Percentiles rank a stretch among this genome's conserved stretches.
Conservation (phyloP, 2,113 vertebrate genomes). For the Heloderma charlesbogerti region DNA sequence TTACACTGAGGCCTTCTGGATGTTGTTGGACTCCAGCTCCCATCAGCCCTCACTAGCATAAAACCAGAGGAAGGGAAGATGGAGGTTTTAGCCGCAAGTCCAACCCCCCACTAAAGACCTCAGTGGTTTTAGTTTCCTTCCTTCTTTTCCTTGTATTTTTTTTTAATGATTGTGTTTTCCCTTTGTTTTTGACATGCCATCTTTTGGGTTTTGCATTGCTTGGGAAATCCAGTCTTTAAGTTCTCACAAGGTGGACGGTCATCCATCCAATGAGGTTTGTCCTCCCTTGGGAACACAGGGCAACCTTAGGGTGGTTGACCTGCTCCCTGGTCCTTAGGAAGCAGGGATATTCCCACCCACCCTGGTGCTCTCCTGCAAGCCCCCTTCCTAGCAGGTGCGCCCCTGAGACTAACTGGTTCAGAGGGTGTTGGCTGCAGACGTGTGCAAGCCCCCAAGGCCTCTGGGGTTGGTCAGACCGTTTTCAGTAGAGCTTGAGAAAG, state of each 20-base stretch:
- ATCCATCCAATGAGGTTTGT: not conserved
- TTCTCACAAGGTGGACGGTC: not conserved
- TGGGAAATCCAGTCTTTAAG: not conserved
- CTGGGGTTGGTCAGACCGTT: slow-evolving; percentile 30
- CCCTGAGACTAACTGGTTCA: not conserved
- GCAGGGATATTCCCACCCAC: not conserved
- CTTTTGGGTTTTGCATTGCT: not conserved
- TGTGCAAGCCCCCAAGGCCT: slow-evolving; percentile 16
- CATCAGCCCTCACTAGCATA: too few relatives aligned
- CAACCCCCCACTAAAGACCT: not conserved
- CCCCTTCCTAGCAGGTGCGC: not conserved
- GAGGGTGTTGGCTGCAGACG: not conserved
- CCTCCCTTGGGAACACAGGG: not conserved
- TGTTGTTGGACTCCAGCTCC: not conserved
- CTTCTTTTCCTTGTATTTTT: not conserved
- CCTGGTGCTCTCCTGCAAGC: not conserved
- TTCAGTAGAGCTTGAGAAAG: not conserved
- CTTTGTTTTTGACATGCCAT: not conserved
- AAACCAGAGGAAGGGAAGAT: too few relatives aligned
- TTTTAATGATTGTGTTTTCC: not conserved
- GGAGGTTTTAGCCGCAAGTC: not conserved
- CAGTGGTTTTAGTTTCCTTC: not conserved
- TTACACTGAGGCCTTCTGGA: not conserved
- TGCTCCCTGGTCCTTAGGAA: not conserved
- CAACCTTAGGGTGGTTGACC: too few relatives aligned